Evolutionary conservation across 2,888 invertebrate species (phyloP), one percentile per base, ranked within the genome.

Genomic region (Minunthozetes semirufus): DNA sequence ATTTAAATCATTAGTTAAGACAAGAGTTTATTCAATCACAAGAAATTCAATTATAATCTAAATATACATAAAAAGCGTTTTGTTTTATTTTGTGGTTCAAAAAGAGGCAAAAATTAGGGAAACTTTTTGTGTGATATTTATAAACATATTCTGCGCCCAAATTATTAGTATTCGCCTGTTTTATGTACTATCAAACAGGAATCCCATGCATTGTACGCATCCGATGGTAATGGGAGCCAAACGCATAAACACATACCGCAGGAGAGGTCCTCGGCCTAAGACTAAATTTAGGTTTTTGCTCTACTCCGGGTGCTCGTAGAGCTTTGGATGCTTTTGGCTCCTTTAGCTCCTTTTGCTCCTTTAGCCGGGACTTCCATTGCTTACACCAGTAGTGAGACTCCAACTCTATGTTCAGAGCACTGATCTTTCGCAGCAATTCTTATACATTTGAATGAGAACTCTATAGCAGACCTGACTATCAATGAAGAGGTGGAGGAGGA

Each of bases 251-350:
- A 68, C 42, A 68, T 38, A 68, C 42, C 38, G 68, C 19, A 33
- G 33, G 68, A 68, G 68, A 68, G 68, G 68, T 68, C 68, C 68
- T 68, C 68, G 68, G n/a, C 68, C 68, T 68, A 42, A 68, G 68
- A 68, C 68, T 68, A 68, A 68, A 68, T 68, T 33, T 68, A 68
- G 68, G 68, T 33, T 68, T 42, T 68, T 42, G 61, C 61, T 63
- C n/a, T 53, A 53, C 53, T 19, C n/a, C 53, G 17, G 6, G n/a
- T 25, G 22, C 22, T 25, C 17, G 6, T 48, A 48, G 2, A 8
- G 46, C 17, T 48, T 17, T 8, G 13, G 2, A 2, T 48, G 46
- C 17, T 48, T 17, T 15, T 17, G 13, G 46, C 11, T 42, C 42
- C 6, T 13, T 42, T 6, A 9, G 6, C 11, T 42, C 42, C 42